A percentile compares a stretch with the other conserved stretches of the same genome.
These are phyloP conservation scores for Pipistrellus pygmaeus DNA, from an alignment of 2,797 vertebrate species.

Conservation along the genomic window DNA sequence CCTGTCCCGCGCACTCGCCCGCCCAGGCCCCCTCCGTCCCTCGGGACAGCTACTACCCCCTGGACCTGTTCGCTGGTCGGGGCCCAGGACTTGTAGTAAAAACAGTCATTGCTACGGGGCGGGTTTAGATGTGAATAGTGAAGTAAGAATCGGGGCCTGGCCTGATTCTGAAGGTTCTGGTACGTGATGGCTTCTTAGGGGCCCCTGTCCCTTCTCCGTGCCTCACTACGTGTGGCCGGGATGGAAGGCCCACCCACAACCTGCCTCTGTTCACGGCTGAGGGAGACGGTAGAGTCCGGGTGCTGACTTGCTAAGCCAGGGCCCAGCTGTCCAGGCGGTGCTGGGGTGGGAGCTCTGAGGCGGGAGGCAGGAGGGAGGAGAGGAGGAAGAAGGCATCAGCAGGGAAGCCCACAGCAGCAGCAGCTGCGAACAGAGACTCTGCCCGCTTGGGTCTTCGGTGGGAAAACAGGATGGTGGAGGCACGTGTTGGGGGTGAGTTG, in stretches of 20 bases:
- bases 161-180: conserved; percentile 72
- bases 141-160: background rate
- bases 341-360: conserved; percentile 73
- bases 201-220: background rate
- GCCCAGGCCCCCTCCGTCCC: rapidly evolving
- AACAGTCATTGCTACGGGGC: background rate
- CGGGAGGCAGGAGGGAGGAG: background rate
- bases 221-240: background rate
- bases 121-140: conserved; percentile 14
- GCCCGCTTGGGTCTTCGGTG: background rate
- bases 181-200: background rate
- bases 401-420: background rate
- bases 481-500: background rate
- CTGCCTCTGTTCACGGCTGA: too few species aligned
- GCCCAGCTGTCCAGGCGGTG: conserved; percentile 31
- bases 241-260: too few species aligned
- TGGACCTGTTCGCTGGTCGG: background rate
- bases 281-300: background rate
- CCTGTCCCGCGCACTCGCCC: background rate
- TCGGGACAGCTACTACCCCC: background rate
- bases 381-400: background rate
- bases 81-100: background rate
- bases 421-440: conserved; percentile 8
- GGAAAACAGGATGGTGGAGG: background rate
- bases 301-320: conserved; percentile 31